Evolutionary conservation across 2,113 vertebrate species (phyloP), one percentile per base, ranked within the genome.

Genomic region (Pseudonaja textilis): DNA sequence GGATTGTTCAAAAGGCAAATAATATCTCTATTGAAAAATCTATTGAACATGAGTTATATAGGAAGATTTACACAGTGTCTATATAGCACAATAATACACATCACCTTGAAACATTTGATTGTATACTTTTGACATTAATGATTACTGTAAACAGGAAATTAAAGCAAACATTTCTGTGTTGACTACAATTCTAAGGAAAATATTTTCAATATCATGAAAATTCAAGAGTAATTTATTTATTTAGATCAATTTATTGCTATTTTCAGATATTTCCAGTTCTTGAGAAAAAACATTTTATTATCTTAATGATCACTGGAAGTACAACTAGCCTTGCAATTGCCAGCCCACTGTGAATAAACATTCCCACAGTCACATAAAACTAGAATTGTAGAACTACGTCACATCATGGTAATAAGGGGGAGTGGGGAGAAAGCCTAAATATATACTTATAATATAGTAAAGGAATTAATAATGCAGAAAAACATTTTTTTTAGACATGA

Each of bases 1-100:
- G 11, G 88, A 29, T 52, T 64, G 45, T 56, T 86, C 50, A 47
- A 59, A 93, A 93, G 88, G 55, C 88, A 93, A 89, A 92, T 39
- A 47, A 52, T 57, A 88, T 39, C 25, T 56, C 64, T 50, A 26
- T 1, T 85, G 45, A 34, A 89, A 50, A 47, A 86, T 81, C 61
- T n/a, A n/a, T n/a, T 69, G 42, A 26, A 11, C 25, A 22, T 14
- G 59, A 59, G 7, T 81, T n/a, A 4, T 42, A 50, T 25, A 56
- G 85, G 52, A 56, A 89, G 52, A 88, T 45, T 88, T 87, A 74
- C 16, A 6, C 34, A 81, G 18, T 39, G 34, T 20, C 69, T 81
- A 39, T 20, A 54, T 54, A 64, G 39, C 54, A 29, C 52, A 69
- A 16, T 55, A 69, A 16, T 50, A 74, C 22, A 10, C 14, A 88